Percentiles rank a stretch among this genome's conserved stretches.
phyloP scores from a whole-genome alignment of 1,140 invertebrate genomes.

The Drosophila ironensis region DNA sequence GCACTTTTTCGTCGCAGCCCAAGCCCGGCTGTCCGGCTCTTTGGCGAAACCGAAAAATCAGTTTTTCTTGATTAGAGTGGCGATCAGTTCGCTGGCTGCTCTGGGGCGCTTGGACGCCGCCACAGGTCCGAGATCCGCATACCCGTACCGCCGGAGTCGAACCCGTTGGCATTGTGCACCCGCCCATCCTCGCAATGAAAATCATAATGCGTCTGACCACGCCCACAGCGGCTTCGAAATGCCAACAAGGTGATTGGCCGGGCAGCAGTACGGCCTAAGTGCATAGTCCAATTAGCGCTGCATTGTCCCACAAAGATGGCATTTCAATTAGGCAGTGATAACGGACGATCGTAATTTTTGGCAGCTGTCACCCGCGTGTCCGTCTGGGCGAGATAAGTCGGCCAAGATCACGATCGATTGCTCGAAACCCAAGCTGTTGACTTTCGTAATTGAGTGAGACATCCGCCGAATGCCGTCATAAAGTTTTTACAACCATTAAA shows the following conservation, averaged over 20 bases:
- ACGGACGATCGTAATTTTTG: slow-evolving; percentile 31
- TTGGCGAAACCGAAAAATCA: slow-evolving; percentile 20
- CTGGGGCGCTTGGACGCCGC: slow-evolving; percentile 34
- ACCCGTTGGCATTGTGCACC: slow-evolving; percentile 61
- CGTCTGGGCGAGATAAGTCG: slow-evolving; percentile 29
- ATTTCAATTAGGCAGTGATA: slow-evolving; percentile 54
- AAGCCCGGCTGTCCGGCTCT: background rate
- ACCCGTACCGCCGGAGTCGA: slow-evolving; percentile 4
- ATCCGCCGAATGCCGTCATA: slow-evolving; percentile 40
- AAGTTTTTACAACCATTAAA: slow-evolving; percentile 5
- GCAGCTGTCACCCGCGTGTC: slow-evolving; percentile 30
- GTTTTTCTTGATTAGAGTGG: slow-evolving; percentile 22
- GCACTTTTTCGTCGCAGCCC: slow-evolving; percentile 55
- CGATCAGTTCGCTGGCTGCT: slow-evolving; percentile 64
- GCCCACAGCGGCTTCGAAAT: slow-evolving; percentile 44
- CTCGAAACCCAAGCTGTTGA: slow-evolving; percentile 27
- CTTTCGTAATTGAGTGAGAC: slow-evolving; percentile 44
- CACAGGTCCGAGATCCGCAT: slow-evolving; percentile 2
- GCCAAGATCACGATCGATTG: slow-evolving; percentile 35
- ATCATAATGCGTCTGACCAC: slow-evolving; percentile 41
- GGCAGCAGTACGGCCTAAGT: slow-evolving; percentile 19
- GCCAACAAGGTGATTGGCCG: slow-evolving; percentile 50
- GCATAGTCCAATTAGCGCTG: slow-evolving; percentile 36
- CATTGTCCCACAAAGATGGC: slow-evolving; percentile 11
- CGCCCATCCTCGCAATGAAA: slow-evolving; percentile 27